Evolutionary conservation across 2,797 vertebrate genomes (phyloP), one percentile per base, ranked within the genome.

Genomic region (Rhinatrema bivittatum): DNA sequence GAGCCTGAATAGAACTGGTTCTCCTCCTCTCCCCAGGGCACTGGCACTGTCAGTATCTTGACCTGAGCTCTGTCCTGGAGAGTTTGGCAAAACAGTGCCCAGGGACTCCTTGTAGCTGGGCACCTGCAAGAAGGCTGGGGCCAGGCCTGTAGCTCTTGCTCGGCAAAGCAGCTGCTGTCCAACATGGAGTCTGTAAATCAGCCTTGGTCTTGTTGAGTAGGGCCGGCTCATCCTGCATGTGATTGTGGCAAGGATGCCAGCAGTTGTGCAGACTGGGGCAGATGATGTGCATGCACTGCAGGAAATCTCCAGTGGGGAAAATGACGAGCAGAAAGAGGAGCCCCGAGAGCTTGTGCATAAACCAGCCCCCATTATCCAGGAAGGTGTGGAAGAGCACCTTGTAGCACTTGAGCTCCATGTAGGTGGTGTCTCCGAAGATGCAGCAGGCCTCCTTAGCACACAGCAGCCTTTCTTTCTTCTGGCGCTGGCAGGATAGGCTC

Each of bases 91-190:
- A n/a, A n/a, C n/a, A 48, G 48, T 20, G n/a, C 66, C 79, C 89
- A 94, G 87, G 72, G 87, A 93, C 36, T 98, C 93, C 65, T 98
- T 93, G 63, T 98, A 98, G 37, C 87, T 80, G 13, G 94, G 93
- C 57, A 95, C 84, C 62, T 78, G 81, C 36, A 77, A 55, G 44
- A 75, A 68, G 30, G 88, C 87, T 1, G 89, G 79, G 7, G 74
- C 65, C 28, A 79, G 68, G 62, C 74, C 2, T 32, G 66, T 39
- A 67, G 50, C 34, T 58, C 70, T 23, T 72, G 77, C 32, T 84
- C 86, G 1, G 82, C 68, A 47, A 71, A 72, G 29, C 68, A 58
- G 14, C 53, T 36, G n/a, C 62, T 52, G 68, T 91, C 87, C 57
- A 94, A 73, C 45, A 95, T 79, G 5, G 87, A 88, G 75, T 95